These are phyloP conservation scores for Petrolisthes manimaculis DNA, from an alignment of 2,888 invertebrate species.

Conservation along the genomic window DNA sequence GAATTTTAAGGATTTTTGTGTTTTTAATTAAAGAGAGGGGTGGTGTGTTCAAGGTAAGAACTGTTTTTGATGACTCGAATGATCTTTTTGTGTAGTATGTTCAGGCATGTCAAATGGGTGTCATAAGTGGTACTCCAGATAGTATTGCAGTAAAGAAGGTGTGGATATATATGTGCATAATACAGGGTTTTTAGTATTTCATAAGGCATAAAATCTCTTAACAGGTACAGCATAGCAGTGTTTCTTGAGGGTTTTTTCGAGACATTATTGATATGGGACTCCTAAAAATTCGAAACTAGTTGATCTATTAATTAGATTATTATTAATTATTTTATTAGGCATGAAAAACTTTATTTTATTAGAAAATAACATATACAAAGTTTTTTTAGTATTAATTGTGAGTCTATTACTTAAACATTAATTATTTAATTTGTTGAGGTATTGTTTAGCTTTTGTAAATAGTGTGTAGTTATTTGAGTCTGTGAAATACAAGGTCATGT, in stretches of 20 bases:
- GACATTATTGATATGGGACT: background rate
- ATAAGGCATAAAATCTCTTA: background rate
- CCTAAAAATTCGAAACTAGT: background rate
- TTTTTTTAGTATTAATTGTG: background rate
- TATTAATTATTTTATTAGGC: background rate
- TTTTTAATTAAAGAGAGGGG: slow-evolving; percentile 9
- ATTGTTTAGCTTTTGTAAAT: no score
- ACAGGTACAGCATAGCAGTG: background rate
- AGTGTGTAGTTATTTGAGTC: no score
- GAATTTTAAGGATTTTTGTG: slow-evolving; percentile 4
- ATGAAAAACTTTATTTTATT: background rate
- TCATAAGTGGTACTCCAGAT: background rate
- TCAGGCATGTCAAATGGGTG: background rate
- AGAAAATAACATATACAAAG: background rate
- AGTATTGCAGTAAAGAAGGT: slow-evolving; percentile 9
- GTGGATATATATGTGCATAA: background rate
- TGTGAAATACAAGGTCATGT: background rate
- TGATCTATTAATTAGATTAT: background rate
- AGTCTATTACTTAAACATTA: slow-evolving; percentile 9
- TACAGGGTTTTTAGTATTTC: background rate
- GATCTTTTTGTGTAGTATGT: background rate
- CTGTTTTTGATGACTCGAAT: background rate
- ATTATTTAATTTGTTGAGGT: background rate
- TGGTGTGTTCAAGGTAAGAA: background rate
- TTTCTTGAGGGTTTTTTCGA: background rate